phyloP scores from a whole-genome alignment of 1,140 invertebrate species.

The Diorhabda sublineata region DNA sequence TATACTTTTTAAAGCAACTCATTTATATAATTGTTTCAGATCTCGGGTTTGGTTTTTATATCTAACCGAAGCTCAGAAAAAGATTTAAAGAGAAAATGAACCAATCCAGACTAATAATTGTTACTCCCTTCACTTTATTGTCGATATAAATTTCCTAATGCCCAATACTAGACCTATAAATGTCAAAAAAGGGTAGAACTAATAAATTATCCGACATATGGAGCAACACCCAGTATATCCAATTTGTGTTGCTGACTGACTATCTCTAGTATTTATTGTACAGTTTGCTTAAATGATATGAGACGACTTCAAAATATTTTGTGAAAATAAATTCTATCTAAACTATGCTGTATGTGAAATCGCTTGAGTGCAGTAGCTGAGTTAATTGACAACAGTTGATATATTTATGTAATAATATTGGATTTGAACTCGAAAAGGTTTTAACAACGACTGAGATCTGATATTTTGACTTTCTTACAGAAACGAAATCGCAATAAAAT shows the following conservation, averaged over 20 bases:
- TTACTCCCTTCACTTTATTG: background rate
- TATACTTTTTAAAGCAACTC: background rate
- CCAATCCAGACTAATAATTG: constrained; percentile 2
- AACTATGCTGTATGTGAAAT: no score
- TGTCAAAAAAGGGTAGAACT: background rate
- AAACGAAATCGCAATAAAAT: no score
- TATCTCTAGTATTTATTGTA: background rate
- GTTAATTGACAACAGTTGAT: no score
- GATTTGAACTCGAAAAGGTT: no score
- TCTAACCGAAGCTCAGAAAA: background rate
- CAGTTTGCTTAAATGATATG: no score
- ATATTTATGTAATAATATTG: no score
- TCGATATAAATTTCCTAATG: background rate
- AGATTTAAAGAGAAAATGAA: background rate
- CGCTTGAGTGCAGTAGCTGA: no score
- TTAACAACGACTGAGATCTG: no score
- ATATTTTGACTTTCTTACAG: no score
- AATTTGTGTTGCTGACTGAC: background rate
- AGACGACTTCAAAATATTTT: no score
- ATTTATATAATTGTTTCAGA: background rate
- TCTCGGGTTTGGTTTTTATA: background rate
- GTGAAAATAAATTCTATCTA: no score
- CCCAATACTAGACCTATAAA: constrained; percentile 2
- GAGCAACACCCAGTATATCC: constrained; percentile 1
- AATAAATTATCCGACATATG: constrained; percentile 2